phyloP scores from a whole-genome alignment of 2,888 invertebrate species.

The Chironomus tentans region DNA sequence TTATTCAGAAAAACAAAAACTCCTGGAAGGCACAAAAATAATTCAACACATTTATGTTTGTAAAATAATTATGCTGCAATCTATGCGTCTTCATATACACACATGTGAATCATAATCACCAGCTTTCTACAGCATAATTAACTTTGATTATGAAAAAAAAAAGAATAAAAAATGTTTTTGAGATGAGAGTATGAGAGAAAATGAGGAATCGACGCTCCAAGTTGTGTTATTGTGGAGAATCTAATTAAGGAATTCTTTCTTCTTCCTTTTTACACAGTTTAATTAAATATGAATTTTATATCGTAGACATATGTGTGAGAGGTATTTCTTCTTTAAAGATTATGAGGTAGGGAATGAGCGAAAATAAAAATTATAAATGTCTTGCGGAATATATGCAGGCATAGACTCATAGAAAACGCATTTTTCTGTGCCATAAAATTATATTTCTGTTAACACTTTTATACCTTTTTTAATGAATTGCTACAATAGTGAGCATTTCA shows the following conservation, averaged over 20 bases:
- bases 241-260: constrained; percentile 8
- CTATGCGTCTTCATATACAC: background rate
- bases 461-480: too few relatives aligned
- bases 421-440: background rate
- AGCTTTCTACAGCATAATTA: background rate
- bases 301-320: background rate
- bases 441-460: too few relatives aligned
- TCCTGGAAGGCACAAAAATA: too few relatives aligned
- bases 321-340: background rate
- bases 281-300: constrained; percentile 15
- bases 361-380: background rate
- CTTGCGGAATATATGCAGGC: too few relatives aligned
- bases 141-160: background rate
- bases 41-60: background rate
- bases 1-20: too few relatives aligned
- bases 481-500: too few relatives aligned
- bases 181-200: background rate
- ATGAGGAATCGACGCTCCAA: background rate
- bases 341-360: background rate
- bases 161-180: background rate
- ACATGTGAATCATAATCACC: too few relatives aligned
- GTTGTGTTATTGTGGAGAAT: background rate
- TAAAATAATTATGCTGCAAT: background rate
- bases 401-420: background rate
- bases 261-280: background rate